phyloP scores from a whole-genome alignment of 2,888 invertebrate genomes.

The Oxycera nigricornis region DNA sequence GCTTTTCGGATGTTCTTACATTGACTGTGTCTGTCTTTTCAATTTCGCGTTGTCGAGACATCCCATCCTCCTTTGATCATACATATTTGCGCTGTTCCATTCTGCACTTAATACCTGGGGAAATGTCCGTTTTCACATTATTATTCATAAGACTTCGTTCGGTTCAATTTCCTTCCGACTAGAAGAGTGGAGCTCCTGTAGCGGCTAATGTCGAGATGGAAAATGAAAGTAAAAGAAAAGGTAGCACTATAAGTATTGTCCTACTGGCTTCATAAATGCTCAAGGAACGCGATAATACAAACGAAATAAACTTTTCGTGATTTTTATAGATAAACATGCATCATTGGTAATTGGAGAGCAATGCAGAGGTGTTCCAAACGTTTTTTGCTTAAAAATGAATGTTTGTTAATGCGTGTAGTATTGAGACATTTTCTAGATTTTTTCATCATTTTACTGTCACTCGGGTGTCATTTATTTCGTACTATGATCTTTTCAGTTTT shows the following conservation, averaged over 20 bases:
- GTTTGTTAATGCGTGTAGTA: too few species aligned
- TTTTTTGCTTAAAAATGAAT: too few species aligned
- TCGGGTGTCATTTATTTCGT: too few species aligned
- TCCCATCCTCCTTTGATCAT: too few species aligned
- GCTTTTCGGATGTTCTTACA: background rate
- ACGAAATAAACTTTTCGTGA: background rate
- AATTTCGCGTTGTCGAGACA: too few species aligned
- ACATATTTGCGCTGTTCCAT: constrained; percentile 8
- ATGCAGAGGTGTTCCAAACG: too few species aligned
- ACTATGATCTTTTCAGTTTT: too few species aligned
- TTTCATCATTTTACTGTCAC: too few species aligned
- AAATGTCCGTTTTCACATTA: constrained; percentile 45
- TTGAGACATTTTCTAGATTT: too few species aligned
- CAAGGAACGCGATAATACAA: background rate
- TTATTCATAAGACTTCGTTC: constrained; percentile 46
- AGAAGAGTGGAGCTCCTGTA: background rate
- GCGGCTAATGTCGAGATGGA: background rate
- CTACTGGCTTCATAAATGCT: too few species aligned
- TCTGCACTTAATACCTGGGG: constrained; percentile 43
- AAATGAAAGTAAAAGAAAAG: background rate
- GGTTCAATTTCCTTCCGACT: constrained; percentile 44
- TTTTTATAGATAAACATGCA: constrained; percentile 1
- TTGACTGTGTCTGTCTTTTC: background rate
- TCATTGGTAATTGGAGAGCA: too few species aligned
- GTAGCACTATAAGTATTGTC: too few species aligned